Evolutionary conservation across 2,888 invertebrate genomes (phyloP), one percentile per base, ranked within the genome.

Genomic region (Eupithecia subfuscata): DNA sequence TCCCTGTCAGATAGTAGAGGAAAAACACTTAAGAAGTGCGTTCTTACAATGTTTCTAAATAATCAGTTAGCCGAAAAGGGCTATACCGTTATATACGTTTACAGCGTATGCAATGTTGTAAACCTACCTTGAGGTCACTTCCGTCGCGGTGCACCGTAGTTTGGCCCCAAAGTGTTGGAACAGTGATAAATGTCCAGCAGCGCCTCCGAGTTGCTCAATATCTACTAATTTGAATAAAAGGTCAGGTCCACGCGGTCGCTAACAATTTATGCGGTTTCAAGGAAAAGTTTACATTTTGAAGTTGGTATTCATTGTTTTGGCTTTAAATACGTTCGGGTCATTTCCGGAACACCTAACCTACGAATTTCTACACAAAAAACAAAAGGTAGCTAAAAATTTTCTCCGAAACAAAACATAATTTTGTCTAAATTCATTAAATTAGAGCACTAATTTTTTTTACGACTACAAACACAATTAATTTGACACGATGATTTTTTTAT

Each of bases 151-250:
- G 60, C 25, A 56, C 45, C n/a, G 18, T 56, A 37, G 30, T 9
- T n/a, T 52, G 14, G 30, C 11, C 52, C 65, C 56, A 9, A 30
- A 70, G 18, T 34, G 70, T 45, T 43, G 14, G 18, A 45, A 43
- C n/a, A 16, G 37, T 14, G 37, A 64, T 5, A 65, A 52, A 30
- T 30, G 52, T 71, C 48, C 68, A 69, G 69, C 25, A 12, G 64
- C 64, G 30, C 18, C 34, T 11, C 30, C 64, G 40, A 63, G 22
- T 67, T 64, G 9, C 43, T 68, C 67, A 75, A 64, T 68, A 75
- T 76, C 73, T 34, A 73, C 75, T 73, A 45, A 77, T 77, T 77
- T 77, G 56, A 75, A 77, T 77, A 75, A 77, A 73, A 71, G 75
- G 75, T 75, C 74, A 77, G 73, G 60, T 73, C 69, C 63, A n/a